Base-by-base conservation (phyloP, 2,888 invertebrate species). In the Holacanthella duospinosa region DNA sequence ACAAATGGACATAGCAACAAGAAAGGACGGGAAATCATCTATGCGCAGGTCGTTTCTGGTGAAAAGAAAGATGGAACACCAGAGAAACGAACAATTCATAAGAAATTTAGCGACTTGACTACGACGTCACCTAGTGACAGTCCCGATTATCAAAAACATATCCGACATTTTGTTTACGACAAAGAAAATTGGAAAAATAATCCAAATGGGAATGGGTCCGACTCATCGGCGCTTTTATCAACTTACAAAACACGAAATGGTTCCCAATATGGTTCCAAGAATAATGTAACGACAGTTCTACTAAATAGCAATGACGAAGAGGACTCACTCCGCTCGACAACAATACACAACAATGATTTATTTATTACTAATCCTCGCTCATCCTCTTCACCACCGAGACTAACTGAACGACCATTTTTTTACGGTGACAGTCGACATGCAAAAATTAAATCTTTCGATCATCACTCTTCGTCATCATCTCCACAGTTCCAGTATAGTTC, bases 31-130 rank as follows among this genome's bases (percentile, higher is more conserved):
- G 71, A 83, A 68, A 83, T 88, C 27, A 87, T 89, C 57, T 89
- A 89, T 75, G 88, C 89, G 6, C 87, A 89, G 76, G 85, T 89
- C 2, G 82, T 85, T 29, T 73, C 73, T 29, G 72, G 73, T 64
- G 74, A 73, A 28, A 71, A 72, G 54, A n/a, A 64, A 60, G 43
- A 28, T 58, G n/a, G 68, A 28, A 76, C 76, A 24, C 65, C 68
- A 24, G 74, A 74, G 28, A 80, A 80, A 70, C 78, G 79, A 72
- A 83, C 83, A 25, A 75, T 83, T 24, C 83, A 83, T 68, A 82
- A 82, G 64, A 79, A 55, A 21, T 27, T 19, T 19, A 56, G 44
- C 27, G 53, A 53, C 26, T 29, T 25, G 43, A 61, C 28, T 25
- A 29, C 25, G 29, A 62, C 28, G 21, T 48, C 62, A 1, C 58